phyloP scores from a whole-genome alignment of 2,888 invertebrate genomes.

The Brachycybe producta region DNA sequence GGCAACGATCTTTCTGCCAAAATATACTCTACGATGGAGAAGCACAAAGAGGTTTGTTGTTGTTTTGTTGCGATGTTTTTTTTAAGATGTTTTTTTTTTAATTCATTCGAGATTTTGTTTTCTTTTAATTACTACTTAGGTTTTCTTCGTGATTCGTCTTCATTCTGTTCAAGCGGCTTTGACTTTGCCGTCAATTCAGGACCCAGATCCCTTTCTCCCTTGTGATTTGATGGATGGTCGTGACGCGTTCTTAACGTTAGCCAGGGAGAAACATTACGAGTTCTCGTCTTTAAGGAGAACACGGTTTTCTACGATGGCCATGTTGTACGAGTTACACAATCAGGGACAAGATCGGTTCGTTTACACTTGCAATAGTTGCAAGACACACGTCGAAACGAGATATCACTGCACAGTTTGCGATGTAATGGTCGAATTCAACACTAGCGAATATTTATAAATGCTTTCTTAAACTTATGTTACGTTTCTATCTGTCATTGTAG shows the following conservation, averaged over 20 bases:
- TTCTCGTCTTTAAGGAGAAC: conserved; percentile 90
- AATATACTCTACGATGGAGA: conserved; percentile 98
- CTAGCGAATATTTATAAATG: conserved; percentile 12
- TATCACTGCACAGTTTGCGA: conserved; percentile 98
- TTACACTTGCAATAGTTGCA: conserved; percentile 97
- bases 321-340: conserved; percentile 96
- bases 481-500: conserved; percentile 32
- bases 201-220: conserved; percentile 87
- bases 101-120: no score
- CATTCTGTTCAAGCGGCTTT: conserved; percentile 91
- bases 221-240: conserved; percentile 99
- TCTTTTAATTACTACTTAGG: conserved; percentile 38
- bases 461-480: background rate
- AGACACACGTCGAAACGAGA: conserved; percentile 85
- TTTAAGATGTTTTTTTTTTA: conserved; percentile 2
- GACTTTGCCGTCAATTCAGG: conserved; percentile 76
- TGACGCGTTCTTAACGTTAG: conserved; percentile 95
- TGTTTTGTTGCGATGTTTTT: background rate
- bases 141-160: conserved; percentile 97
- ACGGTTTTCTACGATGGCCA: conserved; percentile 89
- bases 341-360: conserved; percentile 96
- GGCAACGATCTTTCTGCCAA: conserved; percentile 93
- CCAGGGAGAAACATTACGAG: conserved; percentile 96
- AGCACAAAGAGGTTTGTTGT: conserved; percentile 77
- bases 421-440: conserved; percentile 42